Conservation (phyloP, 2,113 vertebrate genomes). For the Anguilla rostrata region DNA sequence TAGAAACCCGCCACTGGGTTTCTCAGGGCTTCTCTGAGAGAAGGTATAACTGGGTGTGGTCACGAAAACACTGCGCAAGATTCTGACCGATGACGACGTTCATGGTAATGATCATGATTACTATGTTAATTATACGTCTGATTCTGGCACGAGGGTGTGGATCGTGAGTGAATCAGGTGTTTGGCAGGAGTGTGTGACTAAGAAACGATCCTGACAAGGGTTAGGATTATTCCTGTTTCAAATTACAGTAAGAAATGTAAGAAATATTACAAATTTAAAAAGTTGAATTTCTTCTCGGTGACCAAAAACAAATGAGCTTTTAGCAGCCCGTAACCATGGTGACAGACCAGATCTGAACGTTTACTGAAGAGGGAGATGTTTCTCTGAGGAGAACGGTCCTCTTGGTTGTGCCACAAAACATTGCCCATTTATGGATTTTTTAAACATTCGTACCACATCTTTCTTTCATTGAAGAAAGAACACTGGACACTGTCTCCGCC, state of each 20-base stretch:
- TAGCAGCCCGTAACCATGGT: background rate
- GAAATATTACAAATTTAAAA: slow-evolving; percentile 14
- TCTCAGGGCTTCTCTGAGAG: too few relatives aligned
- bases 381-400: background rate
- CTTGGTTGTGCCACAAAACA: background rate
- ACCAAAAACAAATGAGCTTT: background rate
- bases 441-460: background rate
- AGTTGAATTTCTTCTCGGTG: slow-evolving; percentile 1
- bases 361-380: background rate
- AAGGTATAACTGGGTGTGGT: too few relatives aligned
- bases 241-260: slow-evolving; percentile 41
- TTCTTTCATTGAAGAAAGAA: background rate
- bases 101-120: background rate
- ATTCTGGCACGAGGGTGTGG: slow-evolving; percentile 54
- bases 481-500: background rate
- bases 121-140: background rate
- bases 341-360: background rate
- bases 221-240: slow-evolving; percentile 62
- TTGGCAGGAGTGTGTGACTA: slow-evolving; percentile 53
- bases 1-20: too few relatives aligned
- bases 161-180: slow-evolving; percentile 45
- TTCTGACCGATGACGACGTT: background rate
- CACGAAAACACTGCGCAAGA: too few relatives aligned
- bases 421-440: background rate
- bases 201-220: slow-evolving; percentile 44